Evolutionary conservation across 2,113 vertebrate genomes (phyloP).

Genomic region (Oplegnathus fasciatus): DNA sequence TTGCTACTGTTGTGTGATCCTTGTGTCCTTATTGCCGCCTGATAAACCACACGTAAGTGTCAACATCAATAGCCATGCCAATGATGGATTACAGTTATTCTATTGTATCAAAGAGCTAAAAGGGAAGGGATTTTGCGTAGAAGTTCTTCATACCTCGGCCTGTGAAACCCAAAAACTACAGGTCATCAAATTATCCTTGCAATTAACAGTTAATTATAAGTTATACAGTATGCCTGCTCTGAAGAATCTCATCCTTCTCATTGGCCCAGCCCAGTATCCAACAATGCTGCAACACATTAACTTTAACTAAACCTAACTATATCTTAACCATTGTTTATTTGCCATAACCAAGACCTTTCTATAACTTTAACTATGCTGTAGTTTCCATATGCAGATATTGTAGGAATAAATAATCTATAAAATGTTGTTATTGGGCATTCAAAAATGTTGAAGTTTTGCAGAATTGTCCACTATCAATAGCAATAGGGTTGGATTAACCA

Average conservation of each 20-base stretch:
- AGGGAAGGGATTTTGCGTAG: neutral
- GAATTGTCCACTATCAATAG: neutral
- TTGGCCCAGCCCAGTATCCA: neutral
- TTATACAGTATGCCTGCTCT: neutral
- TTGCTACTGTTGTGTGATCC: neutral
- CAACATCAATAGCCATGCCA: neutral
- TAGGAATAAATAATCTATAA: too few relatives aligned
- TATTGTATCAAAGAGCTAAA: neutral
- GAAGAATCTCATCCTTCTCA: neutral
- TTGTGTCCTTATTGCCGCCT: neutral
- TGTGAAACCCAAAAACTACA: neutral
- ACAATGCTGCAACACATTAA: neutral
- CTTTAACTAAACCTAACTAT: neutral
- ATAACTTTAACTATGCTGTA: too few relatives aligned
- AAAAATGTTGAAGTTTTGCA: neutral
- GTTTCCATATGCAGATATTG: too few relatives aligned
- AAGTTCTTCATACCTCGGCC: neutral
- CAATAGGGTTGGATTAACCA: neutral
- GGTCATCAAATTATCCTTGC: neutral
- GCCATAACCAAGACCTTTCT: too few relatives aligned
- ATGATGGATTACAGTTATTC: neutral
- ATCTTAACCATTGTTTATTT: neutral
- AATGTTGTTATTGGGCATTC: too few relatives aligned
- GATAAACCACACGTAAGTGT: neutral
- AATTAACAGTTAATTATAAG: neutral